Percentiles rank a stretch among this genome's conserved stretches.
Evolutionary conservation across 2,888 invertebrate species (phyloP).

Genomic region (Drosophila nr. fundita): DNA sequence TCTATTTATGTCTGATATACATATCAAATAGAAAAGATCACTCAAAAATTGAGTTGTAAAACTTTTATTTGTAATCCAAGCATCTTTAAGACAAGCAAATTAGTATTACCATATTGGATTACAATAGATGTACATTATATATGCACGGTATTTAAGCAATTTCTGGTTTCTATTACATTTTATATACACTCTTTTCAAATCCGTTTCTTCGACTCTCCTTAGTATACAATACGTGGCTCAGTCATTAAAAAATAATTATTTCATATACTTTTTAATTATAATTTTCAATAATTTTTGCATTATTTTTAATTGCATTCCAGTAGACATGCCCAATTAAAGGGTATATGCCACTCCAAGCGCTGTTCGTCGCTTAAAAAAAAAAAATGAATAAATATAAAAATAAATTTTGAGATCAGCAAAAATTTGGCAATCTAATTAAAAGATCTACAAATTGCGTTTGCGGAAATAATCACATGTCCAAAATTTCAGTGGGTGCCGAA

Average conservation of each 20-base stretch:
- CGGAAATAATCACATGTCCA: slow-evolving; percentile 27
- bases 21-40: background rate
- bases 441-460: slow-evolving; percentile 3
- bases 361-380: background rate
- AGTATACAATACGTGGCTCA: background rate
- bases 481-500: slow-evolving; percentile 12
- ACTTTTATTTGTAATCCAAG: background rate
- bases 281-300: background rate
- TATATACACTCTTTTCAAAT: background rate
- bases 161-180: background rate
- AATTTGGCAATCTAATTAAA: slow-evolving; percentile 4
- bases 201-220: background rate
- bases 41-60: background rate
- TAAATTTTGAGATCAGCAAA: background rate
- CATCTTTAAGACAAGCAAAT: background rate
- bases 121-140: background rate
- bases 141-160: background rate
- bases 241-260: background rate
- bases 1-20: no score
- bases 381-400: background rate
- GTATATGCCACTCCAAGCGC: background rate
- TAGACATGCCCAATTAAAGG: background rate
- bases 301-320: background rate
- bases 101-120: background rate
- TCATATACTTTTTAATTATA: background rate